Percentiles rank a stretch among this genome's conserved stretches.
These are phyloP conservation scores for Corythaeola cristata DNA, from an alignment of 2,113 vertebrate genomes.

Conservation along the genomic window DNA sequence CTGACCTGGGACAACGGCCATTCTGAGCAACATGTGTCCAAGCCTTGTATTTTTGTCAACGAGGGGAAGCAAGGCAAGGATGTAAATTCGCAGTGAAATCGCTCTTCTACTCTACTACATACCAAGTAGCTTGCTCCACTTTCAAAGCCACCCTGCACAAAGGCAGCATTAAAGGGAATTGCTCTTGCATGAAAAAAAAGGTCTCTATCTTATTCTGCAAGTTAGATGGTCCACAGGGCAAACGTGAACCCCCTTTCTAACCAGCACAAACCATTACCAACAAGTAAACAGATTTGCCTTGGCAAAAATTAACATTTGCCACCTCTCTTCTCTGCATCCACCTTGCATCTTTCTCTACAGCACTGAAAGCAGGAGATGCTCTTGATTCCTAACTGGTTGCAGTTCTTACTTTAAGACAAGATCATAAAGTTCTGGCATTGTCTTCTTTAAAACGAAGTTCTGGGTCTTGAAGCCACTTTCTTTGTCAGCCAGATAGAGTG, in stretches of 20 bases:
- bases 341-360: not conserved
- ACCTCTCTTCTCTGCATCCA: not conserved
- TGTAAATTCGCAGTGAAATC: not conserved
- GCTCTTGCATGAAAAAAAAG: not conserved
- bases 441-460: constrained; percentile 83
- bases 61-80: not conserved
- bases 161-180: not conserved
- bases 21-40: not conserved
- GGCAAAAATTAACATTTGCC: not conserved
- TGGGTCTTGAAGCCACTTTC: constrained; percentile 86
- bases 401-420: constrained; percentile 86
- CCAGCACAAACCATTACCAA: not conserved
- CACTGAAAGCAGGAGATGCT: not conserved
- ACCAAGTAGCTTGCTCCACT: not conserved
- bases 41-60: not conserved
- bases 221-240: not conserved
- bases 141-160: not conserved
- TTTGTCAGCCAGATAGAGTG: constrained; percentile 91
- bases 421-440: constrained; percentile 88
- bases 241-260: not conserved
- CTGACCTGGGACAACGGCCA: not conserved
- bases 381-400: not conserved
- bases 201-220: not conserved
- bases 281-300: not conserved
- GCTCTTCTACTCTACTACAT: not conserved